phyloP scores from a whole-genome alignment of 2,888 invertebrate genomes.

The Pollenia amentaria region DNA sequence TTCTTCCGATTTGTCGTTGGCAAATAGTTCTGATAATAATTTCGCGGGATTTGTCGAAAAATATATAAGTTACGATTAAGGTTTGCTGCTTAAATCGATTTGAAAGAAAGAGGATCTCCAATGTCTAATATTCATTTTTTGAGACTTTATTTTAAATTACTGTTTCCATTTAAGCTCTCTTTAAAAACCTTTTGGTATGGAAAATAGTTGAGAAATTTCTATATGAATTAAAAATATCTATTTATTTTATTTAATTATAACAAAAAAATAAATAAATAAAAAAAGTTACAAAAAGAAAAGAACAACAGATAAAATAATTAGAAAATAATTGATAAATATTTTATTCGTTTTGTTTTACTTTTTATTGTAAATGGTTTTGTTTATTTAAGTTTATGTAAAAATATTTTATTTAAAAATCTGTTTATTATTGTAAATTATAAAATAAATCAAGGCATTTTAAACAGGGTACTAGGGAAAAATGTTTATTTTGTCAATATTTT shows the following conservation, averaged over 20 bases:
- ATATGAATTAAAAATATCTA: conserved; percentile 50
- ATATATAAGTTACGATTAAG: no score
- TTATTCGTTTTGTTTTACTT: conserved; percentile 49
- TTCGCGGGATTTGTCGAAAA: no score
- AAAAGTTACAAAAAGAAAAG: conserved; percentile 71
- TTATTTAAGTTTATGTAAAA: conserved; percentile 75
- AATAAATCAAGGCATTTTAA: conserved; percentile 81
- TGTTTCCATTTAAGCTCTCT: conserved; percentile 12
- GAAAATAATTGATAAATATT: conserved; percentile 66
- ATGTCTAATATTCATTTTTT: no score
- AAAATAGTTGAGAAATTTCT: conserved; percentile 54
- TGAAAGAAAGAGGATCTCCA: no score
- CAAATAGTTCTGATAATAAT: no score
- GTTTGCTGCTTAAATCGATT: no score
- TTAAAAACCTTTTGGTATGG: conserved; percentile 48
- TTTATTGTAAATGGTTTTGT: conserved; percentile 73
- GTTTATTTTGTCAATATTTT: conserved; percentile 59
- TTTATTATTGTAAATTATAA: conserved; percentile 78
- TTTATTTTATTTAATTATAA: conserved; percentile 43
- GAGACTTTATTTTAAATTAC: no score
- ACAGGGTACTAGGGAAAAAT: conserved; percentile 79
- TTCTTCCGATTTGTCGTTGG: no score
- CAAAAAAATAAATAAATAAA: conserved; percentile 22
- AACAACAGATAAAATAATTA: conserved; percentile 75
- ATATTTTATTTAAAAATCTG: conserved; percentile 74